These are phyloP conservation scores for Podarcis siculus DNA, from an alignment of 2,797 vertebrate species.

Conservation along the genomic window DNA sequence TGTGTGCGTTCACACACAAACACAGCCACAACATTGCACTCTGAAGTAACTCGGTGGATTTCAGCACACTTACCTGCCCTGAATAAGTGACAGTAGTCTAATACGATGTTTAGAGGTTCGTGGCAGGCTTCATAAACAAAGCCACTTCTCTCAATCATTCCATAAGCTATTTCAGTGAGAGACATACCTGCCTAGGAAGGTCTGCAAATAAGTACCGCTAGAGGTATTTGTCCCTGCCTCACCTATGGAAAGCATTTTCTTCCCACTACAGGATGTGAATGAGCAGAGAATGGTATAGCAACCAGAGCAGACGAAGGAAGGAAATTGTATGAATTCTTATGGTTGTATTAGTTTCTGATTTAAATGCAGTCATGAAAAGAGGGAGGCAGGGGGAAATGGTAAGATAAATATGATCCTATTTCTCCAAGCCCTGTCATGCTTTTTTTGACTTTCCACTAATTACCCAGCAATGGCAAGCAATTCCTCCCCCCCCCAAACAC, in stretches of 20 bases:
- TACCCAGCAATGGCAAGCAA: constrained; percentile 78
- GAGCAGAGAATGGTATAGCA: not conserved
- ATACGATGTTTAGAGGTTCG: not conserved
- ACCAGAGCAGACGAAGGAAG: not conserved
- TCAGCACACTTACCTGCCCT: not conserved
- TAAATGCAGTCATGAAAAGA: not conserved
- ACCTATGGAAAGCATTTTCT: not conserved
- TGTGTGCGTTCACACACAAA: too few relatives aligned
- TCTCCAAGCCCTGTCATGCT: constrained; percentile 74
- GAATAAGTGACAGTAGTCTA: not conserved
- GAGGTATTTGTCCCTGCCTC: not conserved
- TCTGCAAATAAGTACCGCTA: constrained; percentile 31
- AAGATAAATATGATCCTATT: constrained; percentile 68
- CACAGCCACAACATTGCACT: not conserved
- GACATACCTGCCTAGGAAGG: not conserved
- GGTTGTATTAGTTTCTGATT: not conserved
- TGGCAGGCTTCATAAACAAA: not conserved
- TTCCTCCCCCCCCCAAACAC: constrained; percentile 62
- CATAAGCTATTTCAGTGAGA: not conserved
- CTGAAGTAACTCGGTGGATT: not conserved
- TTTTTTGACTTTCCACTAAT: constrained; percentile 77
- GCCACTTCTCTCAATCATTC: not conserved
- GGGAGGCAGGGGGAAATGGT: constrained; percentile 7
- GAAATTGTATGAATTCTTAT: not conserved
- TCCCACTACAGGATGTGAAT: not conserved